Percentiles rank a stretch among this genome's conserved stretches.
phyloP scores from a whole-genome alignment of 1,140 invertebrate genomes.

The Drosophila ercepeae region DNA sequence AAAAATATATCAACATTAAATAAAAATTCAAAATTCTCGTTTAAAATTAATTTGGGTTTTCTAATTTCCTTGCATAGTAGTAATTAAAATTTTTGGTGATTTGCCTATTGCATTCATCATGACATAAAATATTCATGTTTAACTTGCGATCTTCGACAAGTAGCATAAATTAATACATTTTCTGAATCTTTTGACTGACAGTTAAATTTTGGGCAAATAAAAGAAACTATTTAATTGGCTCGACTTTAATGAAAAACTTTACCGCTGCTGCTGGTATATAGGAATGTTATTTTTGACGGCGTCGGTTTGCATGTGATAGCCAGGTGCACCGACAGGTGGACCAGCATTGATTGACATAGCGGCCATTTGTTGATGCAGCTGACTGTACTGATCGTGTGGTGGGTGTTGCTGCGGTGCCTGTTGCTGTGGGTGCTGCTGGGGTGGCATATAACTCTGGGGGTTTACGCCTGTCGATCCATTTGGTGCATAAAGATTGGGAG shows the following conservation, averaged over 20 bases:
- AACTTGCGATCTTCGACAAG: constrained; percentile 19
- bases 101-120: constrained; percentile 11
- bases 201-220: not conserved
- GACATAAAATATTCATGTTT: constrained; percentile 15
- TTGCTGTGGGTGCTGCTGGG: constrained; percentile 32
- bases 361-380: constrained; percentile 79
- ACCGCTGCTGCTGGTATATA: constrained; percentile 83
- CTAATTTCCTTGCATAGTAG: not conserved
- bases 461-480: constrained; percentile 60
- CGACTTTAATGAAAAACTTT: constrained; percentile 38
- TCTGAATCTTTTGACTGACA: constrained; percentile 8
- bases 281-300: constrained; percentile 82
- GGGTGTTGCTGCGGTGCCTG: constrained; percentile 30
- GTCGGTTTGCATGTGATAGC: constrained; percentile 74
- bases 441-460: constrained; percentile 52
- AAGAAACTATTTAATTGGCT: constrained; percentile 19
- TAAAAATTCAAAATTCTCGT: constrained; percentile 8
- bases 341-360: constrained; percentile 60
- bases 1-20: constrained; percentile 3
- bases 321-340: constrained; percentile 40
- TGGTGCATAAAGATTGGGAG: constrained; percentile 55
- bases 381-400: constrained; percentile 68
- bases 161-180: constrained; percentile 17
- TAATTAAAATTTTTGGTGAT: constrained; percentile 16
- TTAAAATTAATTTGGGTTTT: constrained; percentile 37